A percentile compares a stretch with the other conserved stretches of the same genome.
phyloP scores from a whole-genome alignment of 2,113 vertebrate species.

The Pachypanchax playfairii region DNA sequence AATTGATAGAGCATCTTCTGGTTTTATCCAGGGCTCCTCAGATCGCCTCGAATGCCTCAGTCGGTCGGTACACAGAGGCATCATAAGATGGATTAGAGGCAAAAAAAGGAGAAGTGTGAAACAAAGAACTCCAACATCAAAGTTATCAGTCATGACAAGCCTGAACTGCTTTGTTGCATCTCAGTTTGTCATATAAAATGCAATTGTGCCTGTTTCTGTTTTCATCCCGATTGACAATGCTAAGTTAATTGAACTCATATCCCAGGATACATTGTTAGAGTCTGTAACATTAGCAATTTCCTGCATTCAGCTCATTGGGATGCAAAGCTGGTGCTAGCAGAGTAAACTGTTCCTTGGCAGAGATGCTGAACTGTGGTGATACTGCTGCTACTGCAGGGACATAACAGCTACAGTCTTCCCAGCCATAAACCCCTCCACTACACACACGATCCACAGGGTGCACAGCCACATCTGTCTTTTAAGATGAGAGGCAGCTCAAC shows the following conservation, averaged over 20 bases:
- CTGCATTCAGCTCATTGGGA: slow-evolving; percentile 75
- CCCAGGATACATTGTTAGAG: slow-evolving; percentile 63
- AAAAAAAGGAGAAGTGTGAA: slow-evolving; percentile 46
- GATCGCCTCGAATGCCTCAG: slow-evolving; percentile 46
- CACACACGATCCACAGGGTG: slow-evolving; percentile 49
- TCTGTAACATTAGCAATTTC: slow-evolving; percentile 70
- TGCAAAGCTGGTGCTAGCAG: slow-evolving; percentile 73
- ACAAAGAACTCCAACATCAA: slow-evolving; percentile 47
- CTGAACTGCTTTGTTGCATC: neutral
- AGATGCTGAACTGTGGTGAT: slow-evolving; percentile 62
- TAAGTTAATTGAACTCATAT: slow-evolving; percentile 73
- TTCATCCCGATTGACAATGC: slow-evolving; percentile 58
- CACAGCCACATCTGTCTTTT: slow-evolving; percentile 69
- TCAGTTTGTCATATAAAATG: slow-evolving; percentile 33
- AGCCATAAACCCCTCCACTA: slow-evolving; percentile 67
- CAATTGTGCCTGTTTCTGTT: slow-evolving; percentile 49
- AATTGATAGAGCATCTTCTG: slow-evolving; percentile 75
- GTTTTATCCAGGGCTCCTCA: slow-evolving; percentile 66
- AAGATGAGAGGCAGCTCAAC: slow-evolving; percentile 57
- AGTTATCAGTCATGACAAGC: slow-evolving; percentile 45
- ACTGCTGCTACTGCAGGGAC: slow-evolving; percentile 73
- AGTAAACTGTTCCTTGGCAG: slow-evolving; percentile 77
- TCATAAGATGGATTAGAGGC: slow-evolving; percentile 55
- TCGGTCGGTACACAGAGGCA: slow-evolving; percentile 31
- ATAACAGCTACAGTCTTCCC: slow-evolving; percentile 76